Conservation (phyloP, 2,797 vertebrate genomes). For the Pseudotriccus pelzelni region DNA sequence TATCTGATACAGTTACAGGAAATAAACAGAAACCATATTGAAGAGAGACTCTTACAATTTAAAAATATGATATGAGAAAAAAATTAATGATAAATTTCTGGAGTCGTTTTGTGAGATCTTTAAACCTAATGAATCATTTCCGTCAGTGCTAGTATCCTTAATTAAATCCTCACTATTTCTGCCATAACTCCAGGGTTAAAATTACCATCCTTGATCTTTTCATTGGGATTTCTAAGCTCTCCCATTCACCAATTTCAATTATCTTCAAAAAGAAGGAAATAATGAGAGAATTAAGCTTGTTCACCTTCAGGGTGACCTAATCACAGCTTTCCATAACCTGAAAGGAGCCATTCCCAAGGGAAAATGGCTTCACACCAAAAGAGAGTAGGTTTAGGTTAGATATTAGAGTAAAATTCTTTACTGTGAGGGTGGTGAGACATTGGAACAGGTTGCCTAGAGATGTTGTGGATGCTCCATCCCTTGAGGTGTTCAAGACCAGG, state of each 20-base stretch:
- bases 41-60: not conserved
- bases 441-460: not conserved
- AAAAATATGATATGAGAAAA: not conserved
- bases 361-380: not conserved
- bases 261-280: not conserved
- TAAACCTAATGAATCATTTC: not conserved
- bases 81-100: not conserved
- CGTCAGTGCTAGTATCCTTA: not conserved
- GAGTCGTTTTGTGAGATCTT: not conserved
- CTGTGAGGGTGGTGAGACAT: fast-evolving
- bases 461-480: not conserved
- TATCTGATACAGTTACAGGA: not conserved
- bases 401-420: not conserved
- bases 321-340: not conserved
- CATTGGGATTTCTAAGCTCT: not conserved
- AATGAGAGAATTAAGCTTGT: not conserved
- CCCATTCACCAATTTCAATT: not conserved
- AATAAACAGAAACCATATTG: not conserved
- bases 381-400: not conserved
- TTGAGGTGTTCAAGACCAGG: not conserved
- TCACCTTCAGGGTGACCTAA: not conserved
- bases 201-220: not conserved
- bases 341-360: not conserved
- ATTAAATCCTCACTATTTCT: not conserved
- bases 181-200: not conserved